Conservation (phyloP, 2,797 vertebrate genomes). For the Buphagus erythrorhynchus region DNA sequence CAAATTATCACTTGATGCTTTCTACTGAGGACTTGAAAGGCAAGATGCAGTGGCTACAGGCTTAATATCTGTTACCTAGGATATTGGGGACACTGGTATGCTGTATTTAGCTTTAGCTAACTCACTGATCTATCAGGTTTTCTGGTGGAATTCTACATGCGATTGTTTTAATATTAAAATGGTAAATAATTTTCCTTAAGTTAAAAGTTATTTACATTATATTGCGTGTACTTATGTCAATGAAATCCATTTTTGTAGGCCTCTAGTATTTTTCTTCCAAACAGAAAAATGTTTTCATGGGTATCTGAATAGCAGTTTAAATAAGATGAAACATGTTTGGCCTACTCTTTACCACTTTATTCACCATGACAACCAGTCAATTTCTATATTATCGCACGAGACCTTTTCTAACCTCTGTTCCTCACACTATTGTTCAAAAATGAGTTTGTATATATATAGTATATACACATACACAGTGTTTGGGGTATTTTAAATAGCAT, state of each 20-base stretch:
- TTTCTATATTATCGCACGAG: constrained; percentile 9
- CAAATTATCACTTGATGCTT: not conserved
- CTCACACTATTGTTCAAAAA: constrained; percentile 3
- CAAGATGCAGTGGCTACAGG: not conserved
- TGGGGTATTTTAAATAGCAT: not conserved
- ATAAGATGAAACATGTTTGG: constrained; percentile 9
- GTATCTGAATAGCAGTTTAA: constrained; percentile 11
- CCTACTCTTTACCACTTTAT: not conserved
- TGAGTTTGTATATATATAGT: not conserved
- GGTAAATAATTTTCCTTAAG: not conserved
- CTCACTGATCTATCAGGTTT: not conserved
- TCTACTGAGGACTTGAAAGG: not conserved
- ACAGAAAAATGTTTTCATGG: not conserved
- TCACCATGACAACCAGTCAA: constrained; percentile 56
- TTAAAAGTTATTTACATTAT: not conserved
- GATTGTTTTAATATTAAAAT: not conserved
- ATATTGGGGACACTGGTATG: not conserved
- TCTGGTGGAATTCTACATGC: not conserved
- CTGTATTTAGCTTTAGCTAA: not conserved
- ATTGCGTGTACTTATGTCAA: not conserved
- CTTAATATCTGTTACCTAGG: not conserved
- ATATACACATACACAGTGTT: not conserved
- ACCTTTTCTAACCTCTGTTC: constrained; percentile 32
- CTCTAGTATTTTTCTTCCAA: constrained; percentile 8
- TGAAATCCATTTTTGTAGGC: constrained; percentile 3